Base-by-base conservation (phyloP, 2,888 invertebrate species). In the Polyommatus iphigenia region DNA sequence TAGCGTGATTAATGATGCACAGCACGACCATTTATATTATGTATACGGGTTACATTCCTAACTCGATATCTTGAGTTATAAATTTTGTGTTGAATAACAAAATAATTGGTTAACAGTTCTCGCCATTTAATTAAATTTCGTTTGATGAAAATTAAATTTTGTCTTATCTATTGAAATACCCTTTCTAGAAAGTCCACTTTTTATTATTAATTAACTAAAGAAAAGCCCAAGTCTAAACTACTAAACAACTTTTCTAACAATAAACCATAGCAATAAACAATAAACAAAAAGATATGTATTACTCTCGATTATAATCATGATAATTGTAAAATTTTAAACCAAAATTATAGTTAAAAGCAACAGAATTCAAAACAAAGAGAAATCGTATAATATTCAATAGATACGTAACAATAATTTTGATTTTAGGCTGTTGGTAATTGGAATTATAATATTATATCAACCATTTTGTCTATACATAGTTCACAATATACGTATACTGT, bases 1-100 rank as follows among this genome's bases (percentile, higher is more conserved):
- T 67, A 67, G 67, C 24, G 62, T 67, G 67, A 67, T 67, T 67
- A 67, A 67, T 67, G 67, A 67, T 67, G 67, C 18, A 67, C 32
- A 29, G 18, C 32, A 18, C 13, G 18, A 18, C 15, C 67, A 15
- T 32, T 67, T 67, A 59, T 20, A 67, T 67, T 20, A 67, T 67
- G 29, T 67, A 67, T 32, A 67, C 7, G 2, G 2, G 29, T 67
- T 59, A n/a, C 6, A 20, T 59, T n/a, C 59, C 59, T 8, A n/a
- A 59, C n/a, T 59, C 7, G 8, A 59, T 59, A 59, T 18, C 7
- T 59, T 2, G 20, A 59, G 59, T 20, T n/a, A 18, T 0, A 0
- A 18, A 5, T 1, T 46, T 46, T 46, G 54, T 18, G 18, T 54
- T 54, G 13, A 54, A 15, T 15, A 18, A 54, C 5, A 18, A 18